These are phyloP conservation scores for Drosophila erecta DNA, from an alignment of 1,140 invertebrate species.

Conservation along the genomic window DNA sequence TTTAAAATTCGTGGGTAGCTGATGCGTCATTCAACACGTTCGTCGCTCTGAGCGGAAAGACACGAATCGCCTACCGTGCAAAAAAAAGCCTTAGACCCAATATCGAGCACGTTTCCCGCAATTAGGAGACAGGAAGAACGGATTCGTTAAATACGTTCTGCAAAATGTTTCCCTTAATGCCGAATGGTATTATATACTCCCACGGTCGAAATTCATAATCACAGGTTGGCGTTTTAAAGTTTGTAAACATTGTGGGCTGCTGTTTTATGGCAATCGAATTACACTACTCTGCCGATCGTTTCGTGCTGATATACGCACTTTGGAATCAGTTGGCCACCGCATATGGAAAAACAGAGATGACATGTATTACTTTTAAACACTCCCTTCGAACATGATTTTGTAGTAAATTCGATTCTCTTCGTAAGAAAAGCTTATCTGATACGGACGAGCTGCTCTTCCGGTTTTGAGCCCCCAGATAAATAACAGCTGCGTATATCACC, in stretches of 20 bases:
- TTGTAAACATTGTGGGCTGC: background rate
- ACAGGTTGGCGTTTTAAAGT: background rate
- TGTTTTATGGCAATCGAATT: background rate
- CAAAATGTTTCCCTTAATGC: too few species aligned
- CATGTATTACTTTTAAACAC: too few species aligned
- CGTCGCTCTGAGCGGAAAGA: constrained; percentile 26
- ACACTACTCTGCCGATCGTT: background rate
- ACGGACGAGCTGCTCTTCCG: constrained; percentile 12
- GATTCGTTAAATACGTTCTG: background rate
- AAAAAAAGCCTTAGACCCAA: constrained; percentile 21
- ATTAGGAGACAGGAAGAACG: background rate
- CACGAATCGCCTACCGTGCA: constrained; percentile 39
- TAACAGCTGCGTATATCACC: constrained; percentile 2
- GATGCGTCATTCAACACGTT: constrained; percentile 59
- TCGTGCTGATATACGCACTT: background rate
- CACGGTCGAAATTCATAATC: background rate
- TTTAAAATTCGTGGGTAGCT: constrained; percentile 6
- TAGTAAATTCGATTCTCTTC: background rate
- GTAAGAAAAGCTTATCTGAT: constrained; percentile 1
- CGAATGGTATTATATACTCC: too few species aligned
- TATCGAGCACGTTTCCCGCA: constrained; percentile 7
- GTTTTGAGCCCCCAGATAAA: constrained; percentile 7
- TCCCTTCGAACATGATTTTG: constrained; percentile 17
- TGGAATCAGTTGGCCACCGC: background rate
- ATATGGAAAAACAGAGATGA: background rate